Evolutionary conservation across 2,888 invertebrate genomes (phyloP).

Genomic region (Lysandra bellargus): DNA sequence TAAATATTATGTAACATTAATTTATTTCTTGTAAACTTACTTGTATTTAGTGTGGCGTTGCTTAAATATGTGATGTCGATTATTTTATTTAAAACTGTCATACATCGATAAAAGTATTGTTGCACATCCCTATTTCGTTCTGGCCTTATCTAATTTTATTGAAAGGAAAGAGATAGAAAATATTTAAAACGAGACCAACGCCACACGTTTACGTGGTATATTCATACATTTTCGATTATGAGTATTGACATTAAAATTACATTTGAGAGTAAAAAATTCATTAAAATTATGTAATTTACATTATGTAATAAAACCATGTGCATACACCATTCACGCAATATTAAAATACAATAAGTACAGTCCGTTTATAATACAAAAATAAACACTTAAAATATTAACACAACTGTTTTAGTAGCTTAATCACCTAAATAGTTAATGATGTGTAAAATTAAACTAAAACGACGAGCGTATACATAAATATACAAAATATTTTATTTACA

Average conservation of each 20-base stretch:
- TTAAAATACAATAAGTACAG: conserved; percentile 68
- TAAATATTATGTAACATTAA: conserved; percentile 57
- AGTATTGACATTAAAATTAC: conserved; percentile 53
- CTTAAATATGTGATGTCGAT: conserved; percentile 70
- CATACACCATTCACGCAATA: conserved; percentile 46
- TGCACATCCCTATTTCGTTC: conserved; percentile 14
- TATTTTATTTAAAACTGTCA: background rate
- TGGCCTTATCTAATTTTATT: background rate
- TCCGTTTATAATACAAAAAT: conserved; percentile 71
- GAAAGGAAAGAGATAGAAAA: background rate
- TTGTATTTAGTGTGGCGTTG: conserved; percentile 72
- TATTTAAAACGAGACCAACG: conserved; percentile 48
- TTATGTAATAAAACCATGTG: conserved; percentile 51
- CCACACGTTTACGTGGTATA: conserved; percentile 43
- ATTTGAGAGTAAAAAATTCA: conserved; percentile 44
- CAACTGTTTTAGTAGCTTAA: conserved; percentile 37
- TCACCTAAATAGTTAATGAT: conserved; percentile 36
- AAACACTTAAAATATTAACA: conserved; percentile 58
- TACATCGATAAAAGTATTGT: background rate
- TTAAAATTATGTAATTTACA: conserved; percentile 56
- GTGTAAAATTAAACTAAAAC: conserved; percentile 50
- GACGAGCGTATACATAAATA: conserved; percentile 59
- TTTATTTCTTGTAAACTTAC: conserved; percentile 71
- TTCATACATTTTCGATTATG: conserved; percentile 44
- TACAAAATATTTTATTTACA: conserved; percentile 70